phyloP scores from a whole-genome alignment of 2,113 vertebrate genomes.

The Eulemur rufifrons region DNA sequence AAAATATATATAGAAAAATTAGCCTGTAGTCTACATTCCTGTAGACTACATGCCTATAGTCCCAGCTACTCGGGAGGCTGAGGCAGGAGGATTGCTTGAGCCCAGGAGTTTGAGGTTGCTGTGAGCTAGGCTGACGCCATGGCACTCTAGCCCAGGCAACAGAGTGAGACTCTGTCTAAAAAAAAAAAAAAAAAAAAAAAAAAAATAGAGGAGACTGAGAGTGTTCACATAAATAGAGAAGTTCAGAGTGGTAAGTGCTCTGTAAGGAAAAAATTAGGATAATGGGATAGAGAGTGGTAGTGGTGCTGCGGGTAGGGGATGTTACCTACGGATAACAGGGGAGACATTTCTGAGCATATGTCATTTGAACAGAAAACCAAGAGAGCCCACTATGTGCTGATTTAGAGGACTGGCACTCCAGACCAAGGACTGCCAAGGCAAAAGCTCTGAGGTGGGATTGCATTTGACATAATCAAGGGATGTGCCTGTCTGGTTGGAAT shows the following conservation, averaged over 20 bases:
- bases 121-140: too few species aligned
- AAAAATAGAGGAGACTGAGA: neutral
- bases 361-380: neutral
- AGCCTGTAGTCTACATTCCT: too few species aligned
- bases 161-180: too few species aligned
- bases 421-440: neutral
- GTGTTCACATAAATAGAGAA: neutral
- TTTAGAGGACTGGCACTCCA: neutral
- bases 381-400: neutral
- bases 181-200: too few species aligned
- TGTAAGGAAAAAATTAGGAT: neutral
- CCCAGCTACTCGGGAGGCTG: too few species aligned
- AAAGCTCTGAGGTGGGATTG: neutral
- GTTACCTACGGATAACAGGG: neutral
- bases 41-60: too few species aligned
- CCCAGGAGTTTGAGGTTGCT: too few species aligned
- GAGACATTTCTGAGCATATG: neutral
- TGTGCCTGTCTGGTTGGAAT: neutral
- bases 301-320: neutral
- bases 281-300: neutral
- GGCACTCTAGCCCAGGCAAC: too few species aligned
- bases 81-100: too few species aligned
- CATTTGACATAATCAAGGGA: neutral
- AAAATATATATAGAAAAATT: too few species aligned
- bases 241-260: neutral